Evolutionary conservation across 2,797 vertebrate species (phyloP), one percentile per base, ranked within the genome.

Genomic region (Diceros bicornis): DNA sequence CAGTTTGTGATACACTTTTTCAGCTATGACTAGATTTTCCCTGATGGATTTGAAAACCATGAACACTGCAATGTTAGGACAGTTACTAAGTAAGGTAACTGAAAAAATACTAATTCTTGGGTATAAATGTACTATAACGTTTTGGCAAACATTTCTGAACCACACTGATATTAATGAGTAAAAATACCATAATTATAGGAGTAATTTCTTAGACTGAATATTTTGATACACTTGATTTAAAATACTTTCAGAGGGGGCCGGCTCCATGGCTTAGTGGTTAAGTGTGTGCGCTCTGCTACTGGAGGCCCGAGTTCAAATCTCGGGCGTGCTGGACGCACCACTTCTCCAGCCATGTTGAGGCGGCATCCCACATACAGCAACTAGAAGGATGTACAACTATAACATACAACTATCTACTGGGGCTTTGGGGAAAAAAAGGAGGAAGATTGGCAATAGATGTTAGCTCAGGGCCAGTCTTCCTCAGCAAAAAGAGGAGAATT

Each of bases 191-290:
- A 92, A 83, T 59, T 64, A 6, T 71, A 47, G 55, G n/a, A 79
- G 3, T 44, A 88, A 90, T 90, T 95, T 94, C 44, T 75, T 55
- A 64, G 14, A 62, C 29, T 84, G 82, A 71, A n/a, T 83, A 79
- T 95, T 96, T 92, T 95, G 69, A 71, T 79, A 74, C 9, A 55
- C 20, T n/a, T 88, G 68, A 82, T 61, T 55, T 95, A 83, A 90
- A 91, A 86, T 66, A 57, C 52, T 47, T 94, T 78, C 50, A 90
- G n/a, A 90, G 94, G 91, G 41, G 41, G 41, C 41, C 41, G 41
- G 41, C 41, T 41, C 41, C 41, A 41, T 41, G 41, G 41, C 41
- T 41, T 41, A 41, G 41, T 41, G 41, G 41, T 41, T 41, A 41
- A 41, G 41, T 41, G 41, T 5, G 41, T 41, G 41, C 4, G 41